Conservation (phyloP, 2,113 vertebrate genomes). For the Spermophilus dauricus region DNA sequence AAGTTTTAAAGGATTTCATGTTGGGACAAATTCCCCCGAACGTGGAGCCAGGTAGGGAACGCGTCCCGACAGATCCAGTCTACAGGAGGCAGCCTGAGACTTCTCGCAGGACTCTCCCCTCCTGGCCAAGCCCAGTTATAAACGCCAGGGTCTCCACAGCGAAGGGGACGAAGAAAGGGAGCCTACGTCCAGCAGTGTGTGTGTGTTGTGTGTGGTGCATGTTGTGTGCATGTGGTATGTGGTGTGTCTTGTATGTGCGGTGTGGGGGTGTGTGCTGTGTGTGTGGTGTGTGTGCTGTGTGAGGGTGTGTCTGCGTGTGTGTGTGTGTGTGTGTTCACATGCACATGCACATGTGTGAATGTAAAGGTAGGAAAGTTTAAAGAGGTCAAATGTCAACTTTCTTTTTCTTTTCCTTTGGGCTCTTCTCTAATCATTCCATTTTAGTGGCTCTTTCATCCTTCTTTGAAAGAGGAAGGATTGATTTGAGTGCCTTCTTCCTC, state of each 20-base stretch:
- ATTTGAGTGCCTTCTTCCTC: background rate
- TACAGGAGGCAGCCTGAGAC: background rate
- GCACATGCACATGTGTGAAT: background rate
- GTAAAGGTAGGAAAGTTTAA: background rate
- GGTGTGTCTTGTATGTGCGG: background rate
- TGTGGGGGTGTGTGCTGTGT: no score
- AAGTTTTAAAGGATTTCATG: slow-evolving; percentile 50
- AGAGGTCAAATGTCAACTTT: background rate
- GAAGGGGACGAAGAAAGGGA: background rate
- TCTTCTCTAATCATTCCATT: background rate
- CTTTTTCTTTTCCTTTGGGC: background rate
- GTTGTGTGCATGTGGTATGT: background rate
- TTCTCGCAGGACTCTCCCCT: background rate
- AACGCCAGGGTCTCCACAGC: background rate
- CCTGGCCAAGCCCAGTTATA: background rate
- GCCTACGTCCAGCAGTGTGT: background rate
- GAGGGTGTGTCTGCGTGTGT: no score
- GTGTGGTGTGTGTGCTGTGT: no score
- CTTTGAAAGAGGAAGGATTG: background rate
- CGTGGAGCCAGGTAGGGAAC: slow-evolving; percentile 63
- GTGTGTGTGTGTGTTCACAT: no score
- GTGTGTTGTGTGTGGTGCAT: background rate
- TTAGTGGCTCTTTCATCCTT: background rate
- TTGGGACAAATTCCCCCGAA: slow-evolving; percentile 67
- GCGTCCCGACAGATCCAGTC: slow-evolving; percentile 20